These are phyloP conservation scores for Aulostomus chinensis DNA, from an alignment of 2,797 vertebrate genomes.

Conservation along the genomic window DNA sequence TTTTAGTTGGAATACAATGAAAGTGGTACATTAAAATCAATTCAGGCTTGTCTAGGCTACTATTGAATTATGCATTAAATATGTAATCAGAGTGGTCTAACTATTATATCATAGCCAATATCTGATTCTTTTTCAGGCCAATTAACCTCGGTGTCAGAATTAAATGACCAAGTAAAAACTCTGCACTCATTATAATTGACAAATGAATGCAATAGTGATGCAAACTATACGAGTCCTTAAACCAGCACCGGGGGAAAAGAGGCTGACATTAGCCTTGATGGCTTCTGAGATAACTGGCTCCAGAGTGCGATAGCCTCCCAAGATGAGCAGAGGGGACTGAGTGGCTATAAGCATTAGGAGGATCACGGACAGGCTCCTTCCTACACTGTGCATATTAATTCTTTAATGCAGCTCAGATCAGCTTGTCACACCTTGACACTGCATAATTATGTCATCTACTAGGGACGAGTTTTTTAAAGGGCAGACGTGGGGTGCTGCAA, in stretches of 20 bases:
- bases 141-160: constrained; percentile 51
- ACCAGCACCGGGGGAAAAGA: constrained; percentile 20
- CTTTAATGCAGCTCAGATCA: constrained; percentile 59
- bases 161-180: constrained; percentile 45
- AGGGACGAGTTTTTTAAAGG: constrained; percentile 55
- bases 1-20: too few species aligned
- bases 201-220: constrained; percentile 39
- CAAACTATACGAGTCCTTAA: constrained; percentile 39
- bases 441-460: constrained; percentile 74
- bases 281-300: constrained; percentile 44
- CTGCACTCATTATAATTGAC: constrained; percentile 47
- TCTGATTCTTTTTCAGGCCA: constrained; percentile 44
- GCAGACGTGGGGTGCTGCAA: constrained; percentile 20
- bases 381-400: constrained; percentile 71
- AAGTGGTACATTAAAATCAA: too few species aligned
- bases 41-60: too few species aligned
- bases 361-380: constrained; percentile 55
- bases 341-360: constrained; percentile 56
- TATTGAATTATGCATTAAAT: constrained; percentile 40
- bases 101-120: constrained; percentile 43
- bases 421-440: constrained; percentile 66
- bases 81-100: constrained; percentile 29
- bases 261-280: constrained; percentile 53
- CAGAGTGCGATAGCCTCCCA: constrained; percentile 36
- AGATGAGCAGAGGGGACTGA: constrained; percentile 42